phyloP scores from a whole-genome alignment of 2,797 vertebrate genomes.

The Novumbra hubbsi region DNA sequence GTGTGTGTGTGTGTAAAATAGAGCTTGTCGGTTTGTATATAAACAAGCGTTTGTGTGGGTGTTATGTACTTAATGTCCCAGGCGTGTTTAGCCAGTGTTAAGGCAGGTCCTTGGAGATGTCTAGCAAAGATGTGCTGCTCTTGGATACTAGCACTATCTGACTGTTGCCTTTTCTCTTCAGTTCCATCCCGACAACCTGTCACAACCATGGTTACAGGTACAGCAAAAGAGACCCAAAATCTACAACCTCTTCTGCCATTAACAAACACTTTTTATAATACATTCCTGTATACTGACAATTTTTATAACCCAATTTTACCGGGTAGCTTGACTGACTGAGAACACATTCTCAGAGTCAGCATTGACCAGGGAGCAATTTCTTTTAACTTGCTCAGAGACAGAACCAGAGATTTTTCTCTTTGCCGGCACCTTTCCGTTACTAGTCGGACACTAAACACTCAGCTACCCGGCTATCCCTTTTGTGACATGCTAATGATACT shows the following conservation, averaged over 20 bases:
- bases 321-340: background rate
- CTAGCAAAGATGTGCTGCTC: background rate
- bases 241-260: background rate
- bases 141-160: background rate
- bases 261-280: background rate
- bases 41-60: background rate
- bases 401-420: no score
- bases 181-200: slow-evolving; percentile 17
- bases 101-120: background rate
- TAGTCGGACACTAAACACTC: no score
- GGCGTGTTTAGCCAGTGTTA: background rate
- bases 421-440: no score
- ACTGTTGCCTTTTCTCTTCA: slow-evolving; percentile 32
- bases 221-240: slow-evolving; percentile 1
- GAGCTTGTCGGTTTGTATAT: background rate
- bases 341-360: background rate
- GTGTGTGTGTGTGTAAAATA: background rate
- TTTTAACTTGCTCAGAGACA: no score
- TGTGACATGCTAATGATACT: no score
- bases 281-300: background rate
- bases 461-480: no score
- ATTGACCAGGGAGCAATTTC: no score
- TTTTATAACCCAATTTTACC: background rate
- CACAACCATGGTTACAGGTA: slow-evolving; percentile 42
- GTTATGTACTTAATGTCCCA: slow-evolving; percentile 6